Base-by-base conservation (phyloP, 2,888 invertebrate genomes). In the Cataglyphis altisquamis region DNA sequence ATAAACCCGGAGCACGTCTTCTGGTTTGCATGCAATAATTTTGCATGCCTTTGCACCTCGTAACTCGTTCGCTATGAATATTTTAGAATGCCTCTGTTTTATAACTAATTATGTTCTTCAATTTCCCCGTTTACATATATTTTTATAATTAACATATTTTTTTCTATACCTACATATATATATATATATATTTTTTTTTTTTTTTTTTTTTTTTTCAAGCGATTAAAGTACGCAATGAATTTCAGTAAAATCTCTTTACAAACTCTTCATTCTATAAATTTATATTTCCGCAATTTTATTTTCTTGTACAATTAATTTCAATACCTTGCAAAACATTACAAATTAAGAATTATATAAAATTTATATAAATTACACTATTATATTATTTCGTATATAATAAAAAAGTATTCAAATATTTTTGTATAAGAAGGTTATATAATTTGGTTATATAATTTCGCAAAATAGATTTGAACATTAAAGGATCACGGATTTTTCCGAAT, bases 21-120 rank as follows among this genome's bases (percentile, higher is more conserved):
- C 82, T 55, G 52, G 21, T 64, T 82, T n/a, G 82, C 82, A 75
- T 39, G 63, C 48, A 66, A 75, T 45, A n/a, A 64, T 75, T 82
- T 66, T 82, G 45, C 82, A 75, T 82, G 57, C 18, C 66, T 82
- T 77, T 82, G 60, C 57, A 75, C 64, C 57, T 82, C 63, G 45
- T 70, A 78, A 78, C 67, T 68, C 68, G 45, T 18, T 32, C 57
- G 70, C 32, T 60, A 78, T 78, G 70, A 78, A 70, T 78, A 78
- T 78, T 70, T 70, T 36, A 78, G 25, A 12, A 60, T 18, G 68
- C 67, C 70, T 10, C 52, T 55, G 25, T 25, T 32, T 32, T 32
- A 3, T 39, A 29, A 12, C 39, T 60, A 70, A 80, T 80, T 48
- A 21, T 9, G 10, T 48, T 45, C 29, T 45, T n/a, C 41, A 29